phyloP scores from a whole-genome alignment of 2,113 vertebrate genomes.

The Helogale parvula region DNA sequence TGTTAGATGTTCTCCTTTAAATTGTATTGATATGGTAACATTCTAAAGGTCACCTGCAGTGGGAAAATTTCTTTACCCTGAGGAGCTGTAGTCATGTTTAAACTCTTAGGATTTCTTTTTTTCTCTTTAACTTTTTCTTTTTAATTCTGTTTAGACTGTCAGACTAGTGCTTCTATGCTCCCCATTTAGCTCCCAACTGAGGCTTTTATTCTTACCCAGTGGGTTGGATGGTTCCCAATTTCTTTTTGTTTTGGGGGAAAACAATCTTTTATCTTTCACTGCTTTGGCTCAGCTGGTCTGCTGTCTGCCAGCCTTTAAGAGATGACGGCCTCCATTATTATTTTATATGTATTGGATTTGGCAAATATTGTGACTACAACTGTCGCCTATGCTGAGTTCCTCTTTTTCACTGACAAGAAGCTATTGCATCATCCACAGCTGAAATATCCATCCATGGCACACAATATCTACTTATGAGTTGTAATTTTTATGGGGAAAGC shows the following conservation, averaged over 20 bases:
- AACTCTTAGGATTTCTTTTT: neutral
- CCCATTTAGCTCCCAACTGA: conserved; percentile 56
- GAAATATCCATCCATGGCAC: conserved; percentile 37
- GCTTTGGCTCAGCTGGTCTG: conserved; percentile 79
- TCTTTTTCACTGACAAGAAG: conserved; percentile 65
- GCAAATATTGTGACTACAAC: conserved; percentile 81
- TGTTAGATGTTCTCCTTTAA: neutral
- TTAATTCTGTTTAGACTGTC: neutral
- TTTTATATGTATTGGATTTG: conserved; percentile 78
- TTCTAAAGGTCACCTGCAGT: neutral
- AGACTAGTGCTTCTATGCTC: neutral
- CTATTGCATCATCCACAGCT: conserved; percentile 71
- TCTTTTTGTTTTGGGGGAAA: conserved; percentile 43
- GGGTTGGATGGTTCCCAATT: conserved; percentile 46
- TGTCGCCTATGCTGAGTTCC: conserved; percentile 69
- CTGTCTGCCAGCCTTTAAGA: conserved; percentile 76
- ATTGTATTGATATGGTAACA: neutral
- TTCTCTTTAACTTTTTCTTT: neutral
- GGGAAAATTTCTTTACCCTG: neutral
- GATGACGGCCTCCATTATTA: conserved; percentile 77
- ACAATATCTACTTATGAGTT: conserved; percentile 62
- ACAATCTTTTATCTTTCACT: conserved; percentile 41
- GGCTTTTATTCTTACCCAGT: conserved; percentile 74
- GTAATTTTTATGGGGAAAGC: conserved; percentile 64
- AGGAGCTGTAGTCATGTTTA: neutral